Conservation (phyloP, 2,888 invertebrate genomes). For the Anarsia innoxiella region DNA sequence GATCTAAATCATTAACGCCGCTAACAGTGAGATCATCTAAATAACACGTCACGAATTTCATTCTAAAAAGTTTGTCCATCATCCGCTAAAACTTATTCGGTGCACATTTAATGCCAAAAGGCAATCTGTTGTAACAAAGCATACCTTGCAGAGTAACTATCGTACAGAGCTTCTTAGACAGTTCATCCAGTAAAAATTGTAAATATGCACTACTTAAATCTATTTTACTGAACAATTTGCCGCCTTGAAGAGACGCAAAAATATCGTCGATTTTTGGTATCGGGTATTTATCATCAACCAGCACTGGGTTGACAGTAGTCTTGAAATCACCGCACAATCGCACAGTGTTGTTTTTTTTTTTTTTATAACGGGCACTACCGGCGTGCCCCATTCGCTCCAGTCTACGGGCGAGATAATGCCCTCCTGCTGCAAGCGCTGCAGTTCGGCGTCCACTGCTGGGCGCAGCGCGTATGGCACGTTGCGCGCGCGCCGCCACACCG, state of each 20-base stretch:
- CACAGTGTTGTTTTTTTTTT: constrained; percentile 12
- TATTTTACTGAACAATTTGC: constrained; percentile 12
- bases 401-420: constrained; percentile 13
- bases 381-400: constrained; percentile 14
- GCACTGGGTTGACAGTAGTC: constrained; percentile 13
- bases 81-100: constrained; percentile 14
- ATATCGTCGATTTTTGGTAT: constrained; percentile 7
- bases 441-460: constrained; percentile 8
- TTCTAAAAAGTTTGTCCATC: constrained; percentile 14
- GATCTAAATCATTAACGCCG: constrained; percentile 4
- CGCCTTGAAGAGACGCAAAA: constrained; percentile 14
- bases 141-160: constrained; percentile 10
- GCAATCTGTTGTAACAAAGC: constrained; percentile 12
- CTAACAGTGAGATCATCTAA: constrained; percentile 13
- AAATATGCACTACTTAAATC: constrained; percentile 14
- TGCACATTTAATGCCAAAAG: constrained; percentile 13
- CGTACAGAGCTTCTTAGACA: constrained; percentile 10
- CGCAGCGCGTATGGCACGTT: constrained; percentile 10
- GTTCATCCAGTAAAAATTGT: constrained; percentile 9
- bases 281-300: constrained; percentile 15
- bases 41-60: constrained; percentile 10
- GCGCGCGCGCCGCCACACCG: constrained; percentile 15
- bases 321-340: constrained; percentile 17
- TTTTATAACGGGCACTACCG: constrained; percentile 14
- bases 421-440: constrained; percentile 7